Conservation (phyloP, 2,888 invertebrate genomes). For the Cataglyphis cursor region DNA sequence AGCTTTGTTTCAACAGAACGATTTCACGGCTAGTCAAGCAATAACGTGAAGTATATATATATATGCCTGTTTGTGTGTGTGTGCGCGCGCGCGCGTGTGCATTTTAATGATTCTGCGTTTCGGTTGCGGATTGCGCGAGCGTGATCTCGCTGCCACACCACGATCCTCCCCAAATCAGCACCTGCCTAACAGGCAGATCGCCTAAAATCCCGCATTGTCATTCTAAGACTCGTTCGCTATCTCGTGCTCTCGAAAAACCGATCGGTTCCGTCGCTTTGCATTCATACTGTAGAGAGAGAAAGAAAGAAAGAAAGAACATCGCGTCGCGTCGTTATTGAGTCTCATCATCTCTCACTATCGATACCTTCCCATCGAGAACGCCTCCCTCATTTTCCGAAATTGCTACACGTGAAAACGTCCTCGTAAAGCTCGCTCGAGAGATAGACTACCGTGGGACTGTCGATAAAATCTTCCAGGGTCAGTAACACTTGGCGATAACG, state of each 20-base stretch:
- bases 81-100: slow-evolving; percentile 12
- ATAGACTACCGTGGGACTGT: slow-evolving; percentile 30
- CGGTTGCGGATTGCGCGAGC: slow-evolving; percentile 19
- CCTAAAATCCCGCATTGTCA: slow-evolving; percentile 71
- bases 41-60: not conserved
- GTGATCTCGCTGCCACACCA: slow-evolving; percentile 64
- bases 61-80: too few relatives aligned
- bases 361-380: slow-evolving; percentile 16
- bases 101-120: slow-evolving; percentile 69
- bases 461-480: slow-evolving; percentile 46
- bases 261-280: slow-evolving; percentile 27
- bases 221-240: slow-evolving; percentile 40
- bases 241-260: slow-evolving; percentile 29
- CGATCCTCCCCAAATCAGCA: slow-evolving; percentile 78
- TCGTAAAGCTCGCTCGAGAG: slow-evolving; percentile 30
- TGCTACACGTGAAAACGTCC: slow-evolving; percentile 12
- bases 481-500: slow-evolving; percentile 30
- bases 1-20: not conserved
- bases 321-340: not conserved
- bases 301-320: not conserved
- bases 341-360: not conserved
- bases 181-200: slow-evolving; percentile 74
- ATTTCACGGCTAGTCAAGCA: slow-evolving; percentile 44
- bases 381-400: slow-evolving; percentile 34
- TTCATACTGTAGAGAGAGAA: not conserved